A percentile compares a stretch with the other conserved stretches of the same genome.
Evolutionary conservation across 2,113 vertebrate genomes (phyloP).

Genomic region (Stegastes partitus): DNA sequence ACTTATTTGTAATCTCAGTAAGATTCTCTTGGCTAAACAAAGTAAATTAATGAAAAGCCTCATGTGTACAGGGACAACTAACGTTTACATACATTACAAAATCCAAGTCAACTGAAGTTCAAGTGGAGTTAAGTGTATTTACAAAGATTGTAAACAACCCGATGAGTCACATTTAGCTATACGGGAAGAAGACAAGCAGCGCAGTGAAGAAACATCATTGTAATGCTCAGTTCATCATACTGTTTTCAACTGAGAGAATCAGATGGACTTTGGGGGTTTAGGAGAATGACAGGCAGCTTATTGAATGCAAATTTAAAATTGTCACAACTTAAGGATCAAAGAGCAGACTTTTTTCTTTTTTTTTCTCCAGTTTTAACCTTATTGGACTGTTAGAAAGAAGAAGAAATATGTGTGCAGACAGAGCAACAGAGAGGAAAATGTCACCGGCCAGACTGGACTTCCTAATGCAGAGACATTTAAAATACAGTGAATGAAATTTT

Average conservation of each 20-base stretch:
- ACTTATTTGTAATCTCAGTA: too few relatives aligned
- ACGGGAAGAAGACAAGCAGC: not conserved
- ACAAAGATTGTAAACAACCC: slow-evolving; percentile 14
- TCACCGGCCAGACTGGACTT: fast-evolving
- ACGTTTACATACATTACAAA: too few relatives aligned
- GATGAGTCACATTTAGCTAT: not conserved
- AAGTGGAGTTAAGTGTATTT: slow-evolving; percentile 8
- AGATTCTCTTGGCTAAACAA: too few relatives aligned
- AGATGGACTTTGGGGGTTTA: not conserved
- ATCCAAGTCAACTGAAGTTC: slow-evolving; percentile 14
- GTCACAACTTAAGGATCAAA: not conserved
- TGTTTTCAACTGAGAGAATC: not conserved
- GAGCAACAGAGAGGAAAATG: not conserved
- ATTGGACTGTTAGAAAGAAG: not conserved
- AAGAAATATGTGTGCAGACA: not conserved
- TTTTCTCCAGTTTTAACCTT: not conserved
- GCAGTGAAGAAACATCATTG: not conserved
- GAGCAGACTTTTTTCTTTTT: not conserved
- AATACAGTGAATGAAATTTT: not conserved
- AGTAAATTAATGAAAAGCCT: too few relatives aligned
- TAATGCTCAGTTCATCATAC: too few relatives aligned
- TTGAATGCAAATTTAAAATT: too few relatives aligned
- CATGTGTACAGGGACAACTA: too few relatives aligned
- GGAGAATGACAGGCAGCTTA: not conserved
- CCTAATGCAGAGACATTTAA: not conserved